phyloP scores from a whole-genome alignment of 30 jellyfish, hydroid and myxozoan genomes.

The Hydractinia symbiolongicarpus region DNA sequence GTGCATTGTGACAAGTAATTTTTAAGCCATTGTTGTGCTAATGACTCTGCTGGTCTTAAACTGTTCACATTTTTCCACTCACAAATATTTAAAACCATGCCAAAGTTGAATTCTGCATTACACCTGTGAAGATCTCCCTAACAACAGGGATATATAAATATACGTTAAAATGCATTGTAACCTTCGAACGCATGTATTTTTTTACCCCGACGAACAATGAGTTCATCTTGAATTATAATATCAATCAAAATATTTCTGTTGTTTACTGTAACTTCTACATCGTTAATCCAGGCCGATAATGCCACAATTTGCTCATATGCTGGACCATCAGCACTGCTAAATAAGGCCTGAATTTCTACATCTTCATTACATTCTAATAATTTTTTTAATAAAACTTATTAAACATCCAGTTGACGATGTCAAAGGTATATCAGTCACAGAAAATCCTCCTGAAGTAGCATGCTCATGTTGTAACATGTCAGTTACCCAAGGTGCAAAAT shows the following conservation, averaged over 20 bases:
- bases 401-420: conserved; percentile 21
- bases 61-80: too few species aligned
- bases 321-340: conserved; percentile 44
- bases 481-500: conserved; percentile 24
- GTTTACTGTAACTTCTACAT: conserved; percentile 18
- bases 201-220: conserved; percentile 21
- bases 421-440: conserved; percentile 30
- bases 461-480: conserved; percentile 9
- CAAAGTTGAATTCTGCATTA: background rate
- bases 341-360: conserved; percentile 29
- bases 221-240: conserved; percentile 24
- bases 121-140: background rate
- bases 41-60: too few species aligned
- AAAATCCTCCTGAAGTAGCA: conserved; percentile 17
- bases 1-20: too few species aligned
- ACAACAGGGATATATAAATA: conserved; percentile 22
- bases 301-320: conserved; percentile 43
- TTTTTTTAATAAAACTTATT: conserved; percentile 20
- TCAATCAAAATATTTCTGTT: conserved; percentile 15
- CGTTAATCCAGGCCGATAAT: conserved; percentile 31
- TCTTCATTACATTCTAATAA: conserved; percentile 18
- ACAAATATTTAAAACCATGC: too few species aligned
- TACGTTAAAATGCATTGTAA: conserved; percentile 14
- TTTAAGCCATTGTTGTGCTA: too few species aligned
- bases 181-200: conserved; percentile 31